Conservation (phyloP, 2,888 invertebrate species). For the Tachystola acroxantha region DNA sequence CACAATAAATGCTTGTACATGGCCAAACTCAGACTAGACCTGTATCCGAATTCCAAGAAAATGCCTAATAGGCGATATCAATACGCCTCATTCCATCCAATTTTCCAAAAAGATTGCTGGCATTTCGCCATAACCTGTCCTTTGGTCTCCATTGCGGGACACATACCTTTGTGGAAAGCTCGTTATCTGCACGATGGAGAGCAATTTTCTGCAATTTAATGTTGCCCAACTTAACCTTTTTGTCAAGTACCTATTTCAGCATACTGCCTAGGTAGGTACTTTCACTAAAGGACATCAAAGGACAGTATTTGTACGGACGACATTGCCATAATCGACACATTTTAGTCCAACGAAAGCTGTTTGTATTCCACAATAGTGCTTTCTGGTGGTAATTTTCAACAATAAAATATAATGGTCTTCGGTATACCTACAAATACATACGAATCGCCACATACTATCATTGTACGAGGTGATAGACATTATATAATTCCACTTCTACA, state of each 20-base stretch:
- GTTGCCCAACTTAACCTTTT: constrained; percentile 29
- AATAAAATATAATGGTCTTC: too few species aligned
- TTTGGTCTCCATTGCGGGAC: neutral
- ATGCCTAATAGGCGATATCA: too few species aligned
- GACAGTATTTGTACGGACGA: neutral
- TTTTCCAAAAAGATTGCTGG: neutral
- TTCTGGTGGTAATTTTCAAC: too few species aligned
- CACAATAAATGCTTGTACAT: too few species aligned
- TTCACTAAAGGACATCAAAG: constrained; percentile 11
- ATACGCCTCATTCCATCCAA: neutral
- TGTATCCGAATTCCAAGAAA: too few species aligned
- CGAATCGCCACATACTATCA: too few species aligned
- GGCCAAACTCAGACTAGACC: too few species aligned
- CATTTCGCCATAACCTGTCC: neutral
- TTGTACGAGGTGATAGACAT: too few species aligned
- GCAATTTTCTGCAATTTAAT: constrained; percentile 52
- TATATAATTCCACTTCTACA: too few species aligned
- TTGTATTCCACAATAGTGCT: too few species aligned
- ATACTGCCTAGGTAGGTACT: too few species aligned
- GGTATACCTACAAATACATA: too few species aligned
- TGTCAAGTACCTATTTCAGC: constrained; percentile 22
- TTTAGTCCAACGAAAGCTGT: neutral
- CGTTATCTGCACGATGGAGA: constrained; percentile 35
- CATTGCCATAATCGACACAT: neutral
- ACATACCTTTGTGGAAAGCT: constrained; percentile 13